Conservation (phyloP, 1,140 invertebrate species). For the Pogonognathellus flavescens region DNA sequence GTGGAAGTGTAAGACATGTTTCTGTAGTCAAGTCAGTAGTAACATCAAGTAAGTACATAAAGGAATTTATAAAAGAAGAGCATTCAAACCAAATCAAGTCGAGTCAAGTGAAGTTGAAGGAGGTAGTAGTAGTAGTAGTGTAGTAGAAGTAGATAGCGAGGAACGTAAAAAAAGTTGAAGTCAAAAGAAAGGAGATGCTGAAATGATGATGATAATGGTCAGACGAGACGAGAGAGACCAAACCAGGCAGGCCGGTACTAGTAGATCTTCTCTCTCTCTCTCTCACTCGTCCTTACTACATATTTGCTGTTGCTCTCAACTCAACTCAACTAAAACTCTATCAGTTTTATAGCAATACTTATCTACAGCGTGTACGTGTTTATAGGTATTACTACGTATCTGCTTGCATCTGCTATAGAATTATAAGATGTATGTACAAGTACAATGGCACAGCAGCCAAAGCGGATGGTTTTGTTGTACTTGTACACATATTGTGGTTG, state of each 20-base stretch:
- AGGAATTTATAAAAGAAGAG: conserved; percentile 43
- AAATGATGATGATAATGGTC: conserved; percentile 45
- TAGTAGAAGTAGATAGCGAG: not conserved
- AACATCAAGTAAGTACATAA: not conserved
- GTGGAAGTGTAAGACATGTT: not conserved
- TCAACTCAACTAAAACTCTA: too few species aligned
- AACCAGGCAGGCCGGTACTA: conserved; percentile 3
- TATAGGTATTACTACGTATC: too few species aligned
- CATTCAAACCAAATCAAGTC: conserved; percentile 21
- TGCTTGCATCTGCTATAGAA: too few species aligned
- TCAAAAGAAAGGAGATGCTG: conserved; percentile 38
- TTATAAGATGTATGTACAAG: too few species aligned
- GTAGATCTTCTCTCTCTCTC: conserved; percentile 7
- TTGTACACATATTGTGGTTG: conserved; percentile 10
- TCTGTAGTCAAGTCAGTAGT: not conserved
- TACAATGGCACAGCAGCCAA: not conserved
- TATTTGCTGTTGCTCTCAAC: not conserved
- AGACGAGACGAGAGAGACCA: conserved; percentile 18
- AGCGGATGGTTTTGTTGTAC: not conserved
- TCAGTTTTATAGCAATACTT: too few species aligned
- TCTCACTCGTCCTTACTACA: not conserved
- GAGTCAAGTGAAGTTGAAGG: not conserved
- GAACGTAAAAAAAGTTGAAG: conserved; percentile 50
- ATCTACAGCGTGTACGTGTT: too few species aligned
- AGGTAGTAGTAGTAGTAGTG: not conserved